Evolutionary conservation across 30 jellyfish, hydroid and myxozoan species (phyloP), one percentile per base, ranked within the genome.

Genomic region (Aurelia aurita): DNA sequence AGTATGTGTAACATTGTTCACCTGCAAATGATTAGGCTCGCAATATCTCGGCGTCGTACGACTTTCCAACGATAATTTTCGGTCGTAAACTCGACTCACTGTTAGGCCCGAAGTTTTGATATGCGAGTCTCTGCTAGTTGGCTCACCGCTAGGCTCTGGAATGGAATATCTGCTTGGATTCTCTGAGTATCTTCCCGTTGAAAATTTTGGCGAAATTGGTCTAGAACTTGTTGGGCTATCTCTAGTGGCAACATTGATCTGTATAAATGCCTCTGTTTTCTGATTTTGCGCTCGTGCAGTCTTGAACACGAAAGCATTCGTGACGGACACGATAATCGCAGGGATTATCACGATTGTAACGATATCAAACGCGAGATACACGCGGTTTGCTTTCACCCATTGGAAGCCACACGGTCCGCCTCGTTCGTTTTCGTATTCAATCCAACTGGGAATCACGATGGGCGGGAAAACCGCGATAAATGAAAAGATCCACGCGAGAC

Each of bases 341-440:
- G 93, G 93, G 3, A 71, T 61, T 22, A 51, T 72, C 28, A 83
- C 32, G 47, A 74, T 83, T 0, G 61, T 35, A 23, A 39, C 18
- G 6, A 83, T 20, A 21, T 43, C 45, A 13, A 83, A 43, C 28
- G 32, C 58, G 11, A 83, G 31, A 44, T 55, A 83, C 31, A 25
- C 32, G 9, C 58, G 31, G 66, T 54, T 58, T 3, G 93, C 93
- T 20, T 58, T 58, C 2, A 9, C 62, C 93, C 93, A 83, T 39
- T 58, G 87, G 49, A 83, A 83, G 3, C 87, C 93, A 57, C 93
- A 83, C 16, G 93, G 87, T 2, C 73, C 21, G 16, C 93, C 93
- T 7, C 81, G 73, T 19, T 58, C 58, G 69, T 82, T 82, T 55
- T 82, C 87, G 39, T 69, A 83, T 23, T 22, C 47, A 18, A 83